Evolutionary conservation across 2,113 vertebrate species (phyloP).

Genomic region (Apodemus speciosus): DNA sequence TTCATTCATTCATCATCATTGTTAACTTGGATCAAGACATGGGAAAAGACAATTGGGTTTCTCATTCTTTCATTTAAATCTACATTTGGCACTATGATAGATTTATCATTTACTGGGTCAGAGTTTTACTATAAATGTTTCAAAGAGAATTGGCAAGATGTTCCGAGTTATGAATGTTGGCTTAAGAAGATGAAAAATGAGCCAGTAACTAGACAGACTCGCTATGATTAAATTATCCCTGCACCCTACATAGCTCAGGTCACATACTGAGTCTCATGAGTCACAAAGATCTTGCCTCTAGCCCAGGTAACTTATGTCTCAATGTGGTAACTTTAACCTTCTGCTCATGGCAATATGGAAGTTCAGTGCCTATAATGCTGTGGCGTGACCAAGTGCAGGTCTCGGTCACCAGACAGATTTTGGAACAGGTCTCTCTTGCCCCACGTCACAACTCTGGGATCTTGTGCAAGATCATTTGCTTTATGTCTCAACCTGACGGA

Average conservation of each 20-base stretch:
- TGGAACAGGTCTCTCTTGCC: background rate
- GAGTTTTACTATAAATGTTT: slow-evolving; percentile 18
- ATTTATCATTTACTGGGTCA: slow-evolving; percentile 45
- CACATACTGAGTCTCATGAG: background rate
- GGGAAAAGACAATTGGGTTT: background rate
- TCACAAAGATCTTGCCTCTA: background rate
- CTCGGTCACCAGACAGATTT: background rate
- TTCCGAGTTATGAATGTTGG: background rate
- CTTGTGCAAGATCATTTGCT: background rate
- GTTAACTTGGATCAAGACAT: slow-evolving; percentile 15
- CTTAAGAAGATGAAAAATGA: slow-evolving; percentile 13
- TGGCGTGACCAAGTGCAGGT: background rate
- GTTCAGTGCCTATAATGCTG: background rate
- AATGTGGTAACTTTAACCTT: background rate
- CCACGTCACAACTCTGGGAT: background rate
- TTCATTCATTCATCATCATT: background rate
- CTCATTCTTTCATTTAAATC: background rate
- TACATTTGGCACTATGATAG: slow-evolving; percentile 34
- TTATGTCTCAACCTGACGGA: background rate
- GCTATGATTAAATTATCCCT: background rate
- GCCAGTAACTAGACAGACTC: background rate
- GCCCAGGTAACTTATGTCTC: background rate
- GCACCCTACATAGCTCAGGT: background rate
- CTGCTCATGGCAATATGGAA: background rate
- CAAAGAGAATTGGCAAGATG: background rate